phyloP scores from a whole-genome alignment of 2,797 vertebrate genomes.

The Delichon dasypus region DNA sequence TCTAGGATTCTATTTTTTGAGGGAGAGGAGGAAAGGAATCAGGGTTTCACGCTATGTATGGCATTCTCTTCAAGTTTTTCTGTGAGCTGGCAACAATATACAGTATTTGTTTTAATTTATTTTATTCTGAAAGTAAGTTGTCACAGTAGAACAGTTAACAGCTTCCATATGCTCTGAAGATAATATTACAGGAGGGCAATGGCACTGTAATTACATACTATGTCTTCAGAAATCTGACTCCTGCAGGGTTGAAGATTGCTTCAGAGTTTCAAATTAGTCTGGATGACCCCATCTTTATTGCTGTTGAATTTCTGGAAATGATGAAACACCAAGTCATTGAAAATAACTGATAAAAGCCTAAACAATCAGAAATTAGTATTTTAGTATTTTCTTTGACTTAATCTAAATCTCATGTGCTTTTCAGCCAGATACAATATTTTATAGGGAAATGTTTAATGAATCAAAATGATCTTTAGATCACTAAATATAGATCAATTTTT shows the following conservation, averaged over 20 bases:
- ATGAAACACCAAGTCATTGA: conserved; percentile 59
- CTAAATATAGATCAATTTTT: not conserved
- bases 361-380: conserved; percentile 50
- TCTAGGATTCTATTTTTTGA: not conserved
- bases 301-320: conserved; percentile 56
- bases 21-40: not conserved
- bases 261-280: conserved; percentile 67
- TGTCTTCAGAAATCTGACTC: conserved; percentile 44
- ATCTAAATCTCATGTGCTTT: not conserved
- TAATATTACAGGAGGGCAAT: not conserved
- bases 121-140: conserved; percentile 55
- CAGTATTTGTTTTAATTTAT: conserved; percentile 27
- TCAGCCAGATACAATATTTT: conserved; percentile 28
- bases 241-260: conserved; percentile 52
- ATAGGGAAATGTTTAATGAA: conserved; percentile 22
- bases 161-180: conserved; percentile 41
- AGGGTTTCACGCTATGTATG: not conserved
- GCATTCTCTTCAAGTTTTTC: not conserved
- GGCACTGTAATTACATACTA: conserved; percentile 55
- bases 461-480: not conserved
- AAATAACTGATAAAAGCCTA: conserved; percentile 39
- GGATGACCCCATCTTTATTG: conserved; percentile 61
- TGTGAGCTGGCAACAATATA: not conserved
- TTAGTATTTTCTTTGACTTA: conserved; percentile 29
- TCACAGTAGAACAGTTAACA: conserved; percentile 45